Evolutionary conservation across 2,797 vertebrate species (phyloP).

Genomic region (Serranus cabrilla): DNA sequence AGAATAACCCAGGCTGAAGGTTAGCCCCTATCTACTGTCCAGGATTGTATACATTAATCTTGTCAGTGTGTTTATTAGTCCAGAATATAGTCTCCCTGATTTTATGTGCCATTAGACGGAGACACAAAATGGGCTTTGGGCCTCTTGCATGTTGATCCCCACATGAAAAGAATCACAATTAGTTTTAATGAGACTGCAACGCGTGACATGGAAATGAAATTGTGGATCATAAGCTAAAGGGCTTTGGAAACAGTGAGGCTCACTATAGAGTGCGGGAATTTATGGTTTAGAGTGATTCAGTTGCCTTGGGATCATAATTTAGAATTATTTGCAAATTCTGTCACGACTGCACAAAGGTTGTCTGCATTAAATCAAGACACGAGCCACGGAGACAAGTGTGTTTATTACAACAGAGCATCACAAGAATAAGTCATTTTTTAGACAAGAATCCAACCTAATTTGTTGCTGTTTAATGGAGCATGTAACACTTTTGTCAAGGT

Average conservation of each 20-base stretch:
- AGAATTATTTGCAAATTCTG: constrained; percentile 33
- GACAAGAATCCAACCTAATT: background rate
- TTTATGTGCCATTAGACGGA: constrained; percentile 2
- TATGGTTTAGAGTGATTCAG: constrained; percentile 20
- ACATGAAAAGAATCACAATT: constrained; percentile 42
- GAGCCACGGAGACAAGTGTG: background rate
- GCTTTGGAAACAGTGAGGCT: constrained; percentile 22
- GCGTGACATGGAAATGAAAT: constrained; percentile 36
- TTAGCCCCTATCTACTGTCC: background rate
- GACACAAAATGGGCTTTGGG: constrained; percentile 4
- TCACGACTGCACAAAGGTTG: constrained; percentile 10
- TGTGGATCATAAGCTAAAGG: constrained; percentile 26
- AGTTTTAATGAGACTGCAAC: constrained; percentile 54
- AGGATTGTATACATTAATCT: constrained; percentile 10
- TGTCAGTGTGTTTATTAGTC: constrained; percentile 28
- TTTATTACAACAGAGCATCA: background rate
- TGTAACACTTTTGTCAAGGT: background rate
- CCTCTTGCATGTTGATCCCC: constrained; percentile 30
- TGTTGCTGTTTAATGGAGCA: background rate
- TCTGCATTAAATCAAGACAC: constrained; percentile 3
- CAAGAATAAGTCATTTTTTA: background rate
- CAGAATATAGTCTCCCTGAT: constrained; percentile 13
- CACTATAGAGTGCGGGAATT: constrained; percentile 5
- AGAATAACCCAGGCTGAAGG: constrained; percentile 2
- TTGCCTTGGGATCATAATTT: constrained; percentile 31